Evolutionary conservation across 2,888 invertebrate genomes (phyloP), one percentile per base, ranked within the genome.

Genomic region (Luperina testacea): DNA sequence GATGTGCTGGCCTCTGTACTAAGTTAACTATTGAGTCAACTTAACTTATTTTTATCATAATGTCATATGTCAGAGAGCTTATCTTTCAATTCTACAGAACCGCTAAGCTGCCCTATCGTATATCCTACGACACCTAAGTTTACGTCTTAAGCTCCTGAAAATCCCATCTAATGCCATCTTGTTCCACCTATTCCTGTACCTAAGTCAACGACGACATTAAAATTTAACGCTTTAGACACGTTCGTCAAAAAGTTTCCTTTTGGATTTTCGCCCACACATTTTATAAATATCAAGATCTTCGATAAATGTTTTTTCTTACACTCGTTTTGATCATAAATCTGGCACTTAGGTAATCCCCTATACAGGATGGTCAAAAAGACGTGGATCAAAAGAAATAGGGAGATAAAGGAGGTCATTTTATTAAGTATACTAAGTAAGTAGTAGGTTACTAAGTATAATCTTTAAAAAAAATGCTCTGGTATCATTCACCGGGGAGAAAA

Each of bases 1-100:
- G 32, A 32, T 32, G 32, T 32, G 32, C 32, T 32, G 32, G 32
- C 32, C 32, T 32, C 32, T 32, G 32, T 32, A 32, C 32, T 32
- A 32, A 24, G 57, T 57, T 11, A 24, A 57, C 3, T 24, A 57
- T 13, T 13, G 13, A 59, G n/a, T n/a, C 11, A n/a, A 5, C 17
- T 65, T 15, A 38, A 42, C 63, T 67, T 42, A 68, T 72, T 42
- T 72, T n/a, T n/a, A 38, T n/a, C 71, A n/a, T 4, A 72, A 72
- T 7, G 32, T 38, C 32, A 32, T 32, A 32, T 32, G 32, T n/a
- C n/a, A 48, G n/a, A n/a, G 51, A 17, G 24, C 3, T 48, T 71
- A 32, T n/a, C 72, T 11, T 38, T 17, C 7, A 73, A n/a, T 72
- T 38, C 32, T 32, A 13, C 48, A 69, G 48, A 27, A n/a, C 17